Evolutionary conservation across 2,797 vertebrate species (phyloP), one percentile per base, ranked within the genome.

Genomic region (Carapus acus): DNA sequence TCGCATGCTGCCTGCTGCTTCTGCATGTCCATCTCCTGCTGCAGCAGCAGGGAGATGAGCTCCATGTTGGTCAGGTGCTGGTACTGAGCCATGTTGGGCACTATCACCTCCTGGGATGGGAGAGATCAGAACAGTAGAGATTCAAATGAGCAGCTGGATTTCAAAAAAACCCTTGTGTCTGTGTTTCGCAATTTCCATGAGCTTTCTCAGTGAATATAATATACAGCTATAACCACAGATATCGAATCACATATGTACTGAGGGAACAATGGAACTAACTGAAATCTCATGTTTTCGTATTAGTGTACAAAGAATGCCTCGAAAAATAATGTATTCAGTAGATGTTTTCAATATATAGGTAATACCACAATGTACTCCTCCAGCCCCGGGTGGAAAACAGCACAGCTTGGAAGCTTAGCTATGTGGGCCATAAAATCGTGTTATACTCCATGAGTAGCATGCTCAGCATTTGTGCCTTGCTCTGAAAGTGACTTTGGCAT

Each of bases 51-150:
- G 34, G 90, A 73, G 61, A 98, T 94, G 78, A 99, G 90, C 85
- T 98, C 96, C 24, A 96, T 92, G 2, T 97, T 94, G 43, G 92
- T 95, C 83, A 99, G 83, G 80, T 92, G 92, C 61, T 93, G 92
- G 69, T 96, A 98, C 62, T 84, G 91, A 59, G 91, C 89, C 0
- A 87, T 84, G 48, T 73, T 79, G 77, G 94, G 91, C 31, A 78
- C 73, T 1, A 27, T 52, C 49, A 57, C 61, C 81, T 85, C 80
- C 77, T 82, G 18, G 7, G 24, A 27, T 4, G 9, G 24, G 9
- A 27, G 24, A 27, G 5, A 27, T 5, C 24, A 27, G 24, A 9
- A 27, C 24, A 27, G 24, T 27, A 27, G 9, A 27, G 24, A 9
- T 27, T 9, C 4, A 27, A 9, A 27, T 27, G 24, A 27, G 24